phyloP scores from a whole-genome alignment of 2,113 vertebrate species.

The Glaucomys volans region DNA sequence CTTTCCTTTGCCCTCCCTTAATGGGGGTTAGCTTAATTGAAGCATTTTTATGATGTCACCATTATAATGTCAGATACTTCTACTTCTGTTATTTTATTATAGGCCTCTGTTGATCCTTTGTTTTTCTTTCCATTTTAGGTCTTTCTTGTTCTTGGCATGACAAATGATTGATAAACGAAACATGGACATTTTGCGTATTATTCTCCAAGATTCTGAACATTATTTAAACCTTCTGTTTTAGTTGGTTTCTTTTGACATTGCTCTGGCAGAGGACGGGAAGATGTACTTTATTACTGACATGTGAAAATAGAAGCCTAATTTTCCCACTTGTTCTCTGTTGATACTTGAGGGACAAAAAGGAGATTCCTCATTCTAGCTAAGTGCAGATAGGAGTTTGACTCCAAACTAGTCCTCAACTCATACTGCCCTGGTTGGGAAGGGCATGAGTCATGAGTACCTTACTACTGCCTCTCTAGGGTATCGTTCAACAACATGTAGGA shows the following conservation, averaged over 20 bases:
- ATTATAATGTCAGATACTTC: not conserved
- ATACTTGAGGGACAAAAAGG: not conserved
- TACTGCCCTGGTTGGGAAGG: too few relatives aligned
- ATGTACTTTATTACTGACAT: not conserved
- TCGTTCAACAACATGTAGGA: not conserved
- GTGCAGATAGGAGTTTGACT: not conserved
- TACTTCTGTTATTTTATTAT: not conserved
- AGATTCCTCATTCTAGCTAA: not conserved
- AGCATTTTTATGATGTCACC: not conserved
- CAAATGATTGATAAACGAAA: not conserved
- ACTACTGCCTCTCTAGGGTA: not conserved
- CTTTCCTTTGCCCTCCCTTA: too few relatives aligned
- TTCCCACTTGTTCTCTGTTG: not conserved
- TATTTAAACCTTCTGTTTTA: not conserved
- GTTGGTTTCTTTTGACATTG: not conserved
- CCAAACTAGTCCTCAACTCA: not conserved
- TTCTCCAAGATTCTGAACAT: not conserved
- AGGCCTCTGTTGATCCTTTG: not conserved
- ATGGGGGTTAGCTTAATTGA: not conserved
- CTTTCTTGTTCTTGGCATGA: too few relatives aligned
- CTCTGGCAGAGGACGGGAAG: not conserved
- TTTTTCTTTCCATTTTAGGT: not conserved
- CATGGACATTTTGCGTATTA: not conserved
- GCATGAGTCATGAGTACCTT: not conserved
- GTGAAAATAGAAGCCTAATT: too few relatives aligned